phyloP scores from a whole-genome alignment of 2,113 vertebrate genomes.

The Gallinago jamesoni region DNA sequence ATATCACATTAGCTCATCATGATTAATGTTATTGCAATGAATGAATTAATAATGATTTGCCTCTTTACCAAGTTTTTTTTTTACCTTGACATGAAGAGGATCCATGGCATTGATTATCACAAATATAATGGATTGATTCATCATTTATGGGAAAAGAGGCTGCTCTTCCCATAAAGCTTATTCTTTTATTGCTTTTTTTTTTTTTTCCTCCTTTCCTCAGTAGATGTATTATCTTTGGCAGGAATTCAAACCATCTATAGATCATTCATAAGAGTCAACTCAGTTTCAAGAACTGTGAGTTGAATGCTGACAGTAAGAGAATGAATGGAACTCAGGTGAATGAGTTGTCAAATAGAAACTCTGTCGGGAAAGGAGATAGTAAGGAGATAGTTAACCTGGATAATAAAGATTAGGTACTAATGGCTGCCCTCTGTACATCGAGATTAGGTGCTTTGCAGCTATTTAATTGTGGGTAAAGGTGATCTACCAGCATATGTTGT shows the following conservation, averaged over 20 bases:
- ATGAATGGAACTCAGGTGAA: conserved; percentile 53
- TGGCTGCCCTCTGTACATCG: not conserved
- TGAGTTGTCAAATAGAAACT: conserved; percentile 8
- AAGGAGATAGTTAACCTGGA: not conserved
- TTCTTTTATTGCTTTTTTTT: not conserved
- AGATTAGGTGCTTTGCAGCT: not conserved
- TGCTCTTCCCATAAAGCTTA: conserved; percentile 77
- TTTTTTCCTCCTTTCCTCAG: not conserved
- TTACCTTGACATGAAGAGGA: conserved; percentile 72
- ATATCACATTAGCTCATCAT: conserved; percentile 74
- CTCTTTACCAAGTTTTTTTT: conserved; percentile 62
- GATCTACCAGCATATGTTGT: not conserved
- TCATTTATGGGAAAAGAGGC: conserved; percentile 81
- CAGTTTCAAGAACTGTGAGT: conserved; percentile 52
- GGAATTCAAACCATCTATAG: conserved; percentile 69
- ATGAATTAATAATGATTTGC: conserved; percentile 83
- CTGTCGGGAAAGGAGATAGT: not conserved
- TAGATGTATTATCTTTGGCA: conserved; percentile 76
- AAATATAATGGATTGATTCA: conserved; percentile 80
- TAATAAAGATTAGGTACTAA: not conserved
- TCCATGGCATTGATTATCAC: conserved; percentile 79
- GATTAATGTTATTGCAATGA: conserved; percentile 75
- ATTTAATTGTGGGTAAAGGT: not conserved
- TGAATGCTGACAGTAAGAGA: conserved; percentile 29
- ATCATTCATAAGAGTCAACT: conserved; percentile 70